Evolutionary conservation across 1,140 invertebrate genomes (phyloP).

Genomic region (Euglossa dilemma): DNA sequence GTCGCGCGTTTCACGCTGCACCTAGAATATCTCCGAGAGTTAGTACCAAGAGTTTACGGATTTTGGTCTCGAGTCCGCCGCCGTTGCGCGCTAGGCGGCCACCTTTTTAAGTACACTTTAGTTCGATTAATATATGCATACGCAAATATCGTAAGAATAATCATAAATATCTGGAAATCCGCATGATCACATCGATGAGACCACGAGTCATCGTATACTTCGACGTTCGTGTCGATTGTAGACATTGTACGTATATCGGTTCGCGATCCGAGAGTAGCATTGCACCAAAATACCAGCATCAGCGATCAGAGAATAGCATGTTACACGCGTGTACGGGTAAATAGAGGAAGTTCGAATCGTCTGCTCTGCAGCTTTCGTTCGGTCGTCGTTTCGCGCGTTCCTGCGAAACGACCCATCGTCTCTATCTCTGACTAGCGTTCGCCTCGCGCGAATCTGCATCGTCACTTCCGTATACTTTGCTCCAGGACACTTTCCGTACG

Average conservation of each 20-base stretch:
- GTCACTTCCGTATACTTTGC: background rate
- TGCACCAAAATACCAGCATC: background rate
- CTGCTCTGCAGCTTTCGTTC: background rate
- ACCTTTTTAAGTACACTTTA: conserved; percentile 61
- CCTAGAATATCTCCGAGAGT: conserved; percentile 8
- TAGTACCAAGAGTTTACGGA: conserved; percentile 44
- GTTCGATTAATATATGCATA: conserved; percentile 41
- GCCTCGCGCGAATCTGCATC: background rate
- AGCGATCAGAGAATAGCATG: background rate
- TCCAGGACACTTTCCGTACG: too few relatives aligned
- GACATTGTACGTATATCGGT: background rate
- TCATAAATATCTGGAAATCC: conserved; percentile 13
- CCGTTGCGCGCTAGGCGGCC: background rate
- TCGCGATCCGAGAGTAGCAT: background rate
- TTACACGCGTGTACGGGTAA: too few relatives aligned
- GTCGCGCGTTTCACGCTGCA: background rate
- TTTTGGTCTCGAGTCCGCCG: conserved; percentile 53
- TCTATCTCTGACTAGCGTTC: background rate
- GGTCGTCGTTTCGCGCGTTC: background rate
- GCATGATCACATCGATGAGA: conserved; percentile 9
- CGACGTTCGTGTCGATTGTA: background rate
- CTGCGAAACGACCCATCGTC: background rate
- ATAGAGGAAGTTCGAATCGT: background rate
- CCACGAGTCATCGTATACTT: conserved; percentile 6
- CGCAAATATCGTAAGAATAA: conserved; percentile 29